Percentiles rank a stretch among this genome's conserved stretches.
Conservation (phyloP, 2,888 invertebrate species). For the Dyspetes luteomarginatus region DNA sequence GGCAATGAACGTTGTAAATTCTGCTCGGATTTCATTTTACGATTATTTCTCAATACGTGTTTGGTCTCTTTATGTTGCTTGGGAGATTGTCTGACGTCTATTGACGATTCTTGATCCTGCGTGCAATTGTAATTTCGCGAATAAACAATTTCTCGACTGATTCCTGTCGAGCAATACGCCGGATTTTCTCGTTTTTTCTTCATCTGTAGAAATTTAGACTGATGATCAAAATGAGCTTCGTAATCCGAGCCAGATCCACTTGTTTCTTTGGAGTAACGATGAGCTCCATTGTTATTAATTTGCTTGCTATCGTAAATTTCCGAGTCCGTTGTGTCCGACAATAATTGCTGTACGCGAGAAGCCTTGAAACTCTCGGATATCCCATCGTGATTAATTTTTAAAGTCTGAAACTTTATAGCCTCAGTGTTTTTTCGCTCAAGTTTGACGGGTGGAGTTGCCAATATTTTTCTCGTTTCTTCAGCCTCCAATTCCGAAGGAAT, state of each 20-base stretch:
- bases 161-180: background rate
- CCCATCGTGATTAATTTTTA: background rate
- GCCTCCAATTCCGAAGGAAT: background rate
- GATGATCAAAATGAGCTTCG: slow-evolving; percentile 14
- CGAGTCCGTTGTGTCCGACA: slow-evolving; percentile 57
- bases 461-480: slow-evolving; percentile 18
- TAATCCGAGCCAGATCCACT: slow-evolving; percentile 57
- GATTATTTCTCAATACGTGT: background rate
- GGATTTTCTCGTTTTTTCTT: slow-evolving; percentile 48
- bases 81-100: slow-evolving; percentile 23
- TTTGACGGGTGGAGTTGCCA: slow-evolving; percentile 49
- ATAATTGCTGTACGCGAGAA: slow-evolving; percentile 10
- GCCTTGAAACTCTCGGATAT: slow-evolving; percentile 17
- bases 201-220: background rate
- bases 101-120: slow-evolving; percentile 17
- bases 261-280: slow-evolving; percentile 37
- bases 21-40: slow-evolving; percentile 69
- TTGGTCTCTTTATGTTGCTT: background rate
- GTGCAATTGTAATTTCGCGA: slow-evolving; percentile 17
- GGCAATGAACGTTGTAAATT: slow-evolving; percentile 52
- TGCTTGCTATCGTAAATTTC: slow-evolving; percentile 41
- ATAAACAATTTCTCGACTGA: slow-evolving; percentile 10
- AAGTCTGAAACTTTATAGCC: background rate
- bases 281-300: background rate
- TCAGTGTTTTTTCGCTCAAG: slow-evolving; percentile 36